These are phyloP conservation scores for Leucoraja erinaceus DNA, from an alignment of 2,113 vertebrate species.

Conservation along the genomic window DNA sequence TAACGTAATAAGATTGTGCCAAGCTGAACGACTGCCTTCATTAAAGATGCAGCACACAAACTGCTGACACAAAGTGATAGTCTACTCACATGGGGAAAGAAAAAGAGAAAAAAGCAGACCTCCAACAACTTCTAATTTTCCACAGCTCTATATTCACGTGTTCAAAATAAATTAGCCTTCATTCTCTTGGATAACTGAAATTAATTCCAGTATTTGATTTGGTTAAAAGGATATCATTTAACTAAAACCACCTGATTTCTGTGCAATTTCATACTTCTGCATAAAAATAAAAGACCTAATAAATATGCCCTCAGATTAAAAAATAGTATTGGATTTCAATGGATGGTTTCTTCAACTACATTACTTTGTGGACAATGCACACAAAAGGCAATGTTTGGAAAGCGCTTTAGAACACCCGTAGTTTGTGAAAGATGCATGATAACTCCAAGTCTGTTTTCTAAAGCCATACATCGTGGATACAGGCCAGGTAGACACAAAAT, in stretches of 20 bases:
- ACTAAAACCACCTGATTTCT: not conserved
- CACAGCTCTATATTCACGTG: slow-evolving; percentile 38
- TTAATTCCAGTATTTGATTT: slow-evolving; percentile 14
- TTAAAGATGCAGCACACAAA: slow-evolving; percentile 84
- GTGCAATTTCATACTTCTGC: not conserved
- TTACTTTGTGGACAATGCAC: too few species aligned
- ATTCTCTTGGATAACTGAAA: slow-evolving; percentile 36
- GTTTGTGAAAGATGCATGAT: too few species aligned
- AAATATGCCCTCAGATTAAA: too few species aligned
- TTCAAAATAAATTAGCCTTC: slow-evolving; percentile 40
- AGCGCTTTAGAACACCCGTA: too few species aligned
- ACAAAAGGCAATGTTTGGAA: too few species aligned
- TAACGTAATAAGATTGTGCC: slow-evolving; percentile 56
- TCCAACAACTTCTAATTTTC: slow-evolving; percentile 40
- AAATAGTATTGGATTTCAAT: too few species aligned
- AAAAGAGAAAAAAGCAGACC: slow-evolving; percentile 39
- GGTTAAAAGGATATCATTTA: slow-evolving; percentile 18
- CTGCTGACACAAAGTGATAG: slow-evolving; percentile 76
- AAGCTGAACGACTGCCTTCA: slow-evolving; percentile 58
- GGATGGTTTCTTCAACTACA: too few species aligned
- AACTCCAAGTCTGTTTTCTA: too few species aligned
- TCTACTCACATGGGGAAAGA: slow-evolving; percentile 48
- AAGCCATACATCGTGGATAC: too few species aligned
- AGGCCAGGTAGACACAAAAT: too few species aligned
- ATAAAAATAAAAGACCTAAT: too few species aligned